Conservation (phyloP, 2,113 vertebrate genomes). For the Hippocampus barbouri region DNA sequence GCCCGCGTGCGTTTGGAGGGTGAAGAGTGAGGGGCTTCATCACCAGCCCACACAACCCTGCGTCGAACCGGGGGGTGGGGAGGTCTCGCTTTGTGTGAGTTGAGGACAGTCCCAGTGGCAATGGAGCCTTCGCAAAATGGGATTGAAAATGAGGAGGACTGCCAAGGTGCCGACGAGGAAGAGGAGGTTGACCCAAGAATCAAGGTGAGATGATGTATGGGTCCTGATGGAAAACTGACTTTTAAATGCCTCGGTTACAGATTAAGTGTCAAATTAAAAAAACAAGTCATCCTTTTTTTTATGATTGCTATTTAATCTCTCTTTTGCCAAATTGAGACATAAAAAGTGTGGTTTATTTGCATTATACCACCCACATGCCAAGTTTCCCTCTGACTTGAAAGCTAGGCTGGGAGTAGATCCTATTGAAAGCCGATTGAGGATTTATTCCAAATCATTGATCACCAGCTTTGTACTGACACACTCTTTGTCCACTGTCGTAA, state of each 20-base stretch:
- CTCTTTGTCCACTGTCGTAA: background rate
- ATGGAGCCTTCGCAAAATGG: slow-evolving; percentile 65
- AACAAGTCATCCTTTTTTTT: background rate
- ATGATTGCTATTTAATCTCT: no score
- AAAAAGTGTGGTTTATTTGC: no score
- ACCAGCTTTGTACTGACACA: background rate
- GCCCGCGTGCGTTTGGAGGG: background rate
- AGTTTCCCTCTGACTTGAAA: no score
- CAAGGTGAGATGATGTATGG: slow-evolving; percentile 73
- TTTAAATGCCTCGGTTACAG: background rate
- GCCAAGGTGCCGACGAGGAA: slow-evolving; percentile 68
- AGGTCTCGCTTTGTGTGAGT: slow-evolving; percentile 33
- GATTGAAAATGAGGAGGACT: slow-evolving; percentile 54
- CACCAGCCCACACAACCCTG: background rate
- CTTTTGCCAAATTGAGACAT: no score
- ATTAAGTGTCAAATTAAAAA: background rate
- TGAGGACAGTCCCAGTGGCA: background rate
- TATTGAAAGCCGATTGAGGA: no score
- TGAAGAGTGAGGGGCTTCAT: slow-evolving; percentile 20
- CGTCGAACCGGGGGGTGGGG: slow-evolving; percentile 18
- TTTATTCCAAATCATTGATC: no score
- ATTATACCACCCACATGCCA: no score
- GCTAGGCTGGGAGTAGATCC: no score
- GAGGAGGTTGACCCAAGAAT: slow-evolving; percentile 92
- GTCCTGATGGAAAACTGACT: background rate